phyloP scores from a whole-genome alignment of 2,888 invertebrate species.

The Atrina japonica region DNA sequence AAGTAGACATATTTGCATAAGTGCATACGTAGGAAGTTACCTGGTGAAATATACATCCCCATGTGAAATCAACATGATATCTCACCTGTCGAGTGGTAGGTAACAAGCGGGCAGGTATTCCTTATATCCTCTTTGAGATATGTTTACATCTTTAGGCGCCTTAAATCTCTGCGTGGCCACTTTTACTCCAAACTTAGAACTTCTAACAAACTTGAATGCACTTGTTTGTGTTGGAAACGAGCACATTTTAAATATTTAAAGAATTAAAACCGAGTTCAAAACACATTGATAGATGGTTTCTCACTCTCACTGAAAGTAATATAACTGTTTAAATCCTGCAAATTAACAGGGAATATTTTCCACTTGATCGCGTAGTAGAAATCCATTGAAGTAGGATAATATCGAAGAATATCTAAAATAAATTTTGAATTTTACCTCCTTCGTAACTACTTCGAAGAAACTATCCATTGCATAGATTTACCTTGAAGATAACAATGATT shows the following conservation, averaged over 20 bases:
- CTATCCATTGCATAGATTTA: too few relatives aligned
- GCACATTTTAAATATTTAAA: constrained; percentile 17
- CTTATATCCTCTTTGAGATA: background rate
- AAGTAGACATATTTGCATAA: too few relatives aligned
- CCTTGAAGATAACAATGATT: too few relatives aligned
- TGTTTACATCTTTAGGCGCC: constrained; percentile 15
- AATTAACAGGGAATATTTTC: too few relatives aligned
- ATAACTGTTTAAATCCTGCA: too few relatives aligned
- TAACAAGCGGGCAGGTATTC: constrained; percentile 6
- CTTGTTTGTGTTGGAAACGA: constrained; percentile 5
- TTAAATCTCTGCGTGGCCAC: constrained; percentile 10
- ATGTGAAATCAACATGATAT: constrained; percentile 7
- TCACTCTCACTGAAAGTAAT: too few relatives aligned
- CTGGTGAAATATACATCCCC: constrained; percentile 10
- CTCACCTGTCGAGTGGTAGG: constrained; percentile 11
- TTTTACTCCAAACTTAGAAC: constrained; percentile 7
- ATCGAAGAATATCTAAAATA: too few relatives aligned
- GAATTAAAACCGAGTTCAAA: constrained; percentile 6
- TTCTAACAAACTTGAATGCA: background rate
- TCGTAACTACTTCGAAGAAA: too few relatives aligned
- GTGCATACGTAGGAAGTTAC: constrained; percentile 6
- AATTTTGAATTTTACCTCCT: too few relatives aligned
- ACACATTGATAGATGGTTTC: constrained; percentile 6
- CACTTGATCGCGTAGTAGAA: too few relatives aligned
- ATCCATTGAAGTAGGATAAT: too few relatives aligned